A percentile compares a stretch with the other conserved stretches of the same genome.
Evolutionary conservation across 2,888 invertebrate genomes (phyloP).

Genomic region (Lepidochrysops patricia): DNA sequence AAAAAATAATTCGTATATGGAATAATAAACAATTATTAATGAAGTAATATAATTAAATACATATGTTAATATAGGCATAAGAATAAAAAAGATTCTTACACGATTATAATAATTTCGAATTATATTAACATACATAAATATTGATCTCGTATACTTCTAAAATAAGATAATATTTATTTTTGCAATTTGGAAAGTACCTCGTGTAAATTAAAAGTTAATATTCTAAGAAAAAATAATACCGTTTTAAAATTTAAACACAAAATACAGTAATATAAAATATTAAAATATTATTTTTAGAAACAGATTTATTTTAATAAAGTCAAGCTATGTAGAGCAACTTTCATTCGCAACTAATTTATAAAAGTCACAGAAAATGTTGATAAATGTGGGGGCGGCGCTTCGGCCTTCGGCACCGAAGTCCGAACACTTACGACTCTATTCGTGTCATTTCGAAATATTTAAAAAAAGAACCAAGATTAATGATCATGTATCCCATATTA

Average conservation of each 20-base stretch:
- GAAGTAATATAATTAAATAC: background rate
- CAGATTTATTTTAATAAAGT: background rate
- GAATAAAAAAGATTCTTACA: background rate
- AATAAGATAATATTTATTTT: background rate
- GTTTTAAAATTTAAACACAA: too few species aligned
- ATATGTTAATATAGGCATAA: background rate
- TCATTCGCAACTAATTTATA: conserved; percentile 8
- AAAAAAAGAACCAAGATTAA: conserved; percentile 61
- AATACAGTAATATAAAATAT: background rate
- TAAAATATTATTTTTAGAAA: background rate
- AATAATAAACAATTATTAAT: background rate
- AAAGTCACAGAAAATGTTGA: conserved; percentile 22
- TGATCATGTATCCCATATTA: conserved; percentile 45
- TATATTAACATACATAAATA: background rate
- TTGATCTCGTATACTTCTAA: background rate
- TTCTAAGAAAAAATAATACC: background rate
- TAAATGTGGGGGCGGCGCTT: conserved; percentile 50
- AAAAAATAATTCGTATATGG: background rate
- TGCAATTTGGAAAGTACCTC: background rate
- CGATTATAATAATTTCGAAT: background rate
- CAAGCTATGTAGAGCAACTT: background rate
- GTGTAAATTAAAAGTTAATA: background rate
- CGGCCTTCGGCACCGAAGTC: too few species aligned
- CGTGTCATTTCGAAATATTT: conserved; percentile 23
- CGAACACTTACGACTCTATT: conserved; percentile 49